phyloP scores from a whole-genome alignment of 2,113 vertebrate species.

The Ptilonorhynchus violaceus region DNA sequence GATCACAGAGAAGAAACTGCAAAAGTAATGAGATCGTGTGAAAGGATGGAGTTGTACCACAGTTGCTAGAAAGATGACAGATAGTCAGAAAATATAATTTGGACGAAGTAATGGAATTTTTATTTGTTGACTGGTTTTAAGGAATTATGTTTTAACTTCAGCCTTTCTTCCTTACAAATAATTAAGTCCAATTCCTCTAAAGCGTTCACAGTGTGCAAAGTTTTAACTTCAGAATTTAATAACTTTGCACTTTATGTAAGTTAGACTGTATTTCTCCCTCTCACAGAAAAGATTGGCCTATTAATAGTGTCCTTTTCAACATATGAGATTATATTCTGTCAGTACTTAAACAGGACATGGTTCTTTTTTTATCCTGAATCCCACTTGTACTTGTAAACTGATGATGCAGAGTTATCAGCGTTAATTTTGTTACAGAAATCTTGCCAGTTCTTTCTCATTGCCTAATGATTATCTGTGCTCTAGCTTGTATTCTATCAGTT shows the following conservation, averaged over 20 bases:
- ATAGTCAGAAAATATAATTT: not conserved
- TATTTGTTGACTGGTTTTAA: not conserved
- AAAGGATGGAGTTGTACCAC: not conserved
- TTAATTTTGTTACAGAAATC: constrained; percentile 55
- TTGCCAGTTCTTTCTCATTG: constrained; percentile 51
- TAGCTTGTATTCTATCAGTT: constrained; percentile 28
- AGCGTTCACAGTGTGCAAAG: not conserved
- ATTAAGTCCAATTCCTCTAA: not conserved
- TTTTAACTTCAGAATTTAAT: not conserved
- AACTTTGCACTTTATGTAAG: not conserved
- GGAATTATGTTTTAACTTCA: not conserved
- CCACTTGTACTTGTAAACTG: constrained; percentile 52
- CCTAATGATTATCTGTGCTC: constrained; percentile 31
- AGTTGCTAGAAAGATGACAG: not conserved
- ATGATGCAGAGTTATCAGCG: constrained; percentile 49
- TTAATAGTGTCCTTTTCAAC: constrained; percentile 49
- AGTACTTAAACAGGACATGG: constrained; percentile 25
- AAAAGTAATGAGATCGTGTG: not conserved
- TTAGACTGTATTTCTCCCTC: not conserved
- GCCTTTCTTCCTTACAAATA: not conserved
- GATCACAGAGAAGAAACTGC: not conserved
- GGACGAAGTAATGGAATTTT: not conserved
- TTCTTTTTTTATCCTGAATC: constrained; percentile 59
- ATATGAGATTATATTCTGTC: constrained; percentile 40
- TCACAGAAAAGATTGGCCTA: constrained; percentile 1